These are phyloP conservation scores for Bujurquina vittata DNA, from an alignment of 2,113 vertebrate genomes.

Conservation along the genomic window DNA sequence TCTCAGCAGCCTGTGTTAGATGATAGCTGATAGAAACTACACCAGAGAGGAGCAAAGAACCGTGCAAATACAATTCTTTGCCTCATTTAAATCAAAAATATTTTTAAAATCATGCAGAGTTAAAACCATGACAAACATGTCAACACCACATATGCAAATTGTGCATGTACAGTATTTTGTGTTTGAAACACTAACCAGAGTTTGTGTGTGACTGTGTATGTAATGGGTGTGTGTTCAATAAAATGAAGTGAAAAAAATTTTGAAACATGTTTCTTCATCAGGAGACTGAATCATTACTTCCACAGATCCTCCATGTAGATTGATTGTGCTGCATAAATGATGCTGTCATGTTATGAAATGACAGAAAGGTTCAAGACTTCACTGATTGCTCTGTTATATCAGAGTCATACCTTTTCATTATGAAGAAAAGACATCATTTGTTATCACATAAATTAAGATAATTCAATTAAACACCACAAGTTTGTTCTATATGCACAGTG, in stretches of 20 bases:
- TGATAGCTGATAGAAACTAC: conserved; percentile 48
- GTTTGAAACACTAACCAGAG: conserved; percentile 70
- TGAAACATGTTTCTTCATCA: conserved; percentile 8
- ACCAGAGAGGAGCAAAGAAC: conserved; percentile 54
- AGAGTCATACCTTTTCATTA: neutral
- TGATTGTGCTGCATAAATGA: neutral
- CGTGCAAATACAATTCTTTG: conserved; percentile 48
- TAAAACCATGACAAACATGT: conserved; percentile 36
- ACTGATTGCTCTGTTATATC: neutral
- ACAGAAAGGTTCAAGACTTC: neutral
- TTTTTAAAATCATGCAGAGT: conserved; percentile 32
- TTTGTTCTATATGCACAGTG: neutral
- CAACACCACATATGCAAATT: conserved; percentile 55
- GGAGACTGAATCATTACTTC: neutral
- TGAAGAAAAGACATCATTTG: neutral
- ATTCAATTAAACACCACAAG: neutral
- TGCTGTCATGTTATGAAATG: neutral
- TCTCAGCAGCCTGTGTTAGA: conserved; percentile 29
- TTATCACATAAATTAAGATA: neutral
- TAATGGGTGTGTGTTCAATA: conserved; percentile 70
- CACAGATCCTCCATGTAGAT: neutral
- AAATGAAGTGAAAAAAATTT: conserved; percentile 62
- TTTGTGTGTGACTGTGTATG: conserved; percentile 58
- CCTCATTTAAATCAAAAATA: conserved; percentile 28
- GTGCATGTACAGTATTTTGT: conserved; percentile 72